Percentiles rank a stretch among this genome's conserved stretches.
These are phyloP conservation scores for Drosophila kanapiae DNA, from an alignment of 1,140 invertebrate genomes.

Conservation along the genomic window DNA sequence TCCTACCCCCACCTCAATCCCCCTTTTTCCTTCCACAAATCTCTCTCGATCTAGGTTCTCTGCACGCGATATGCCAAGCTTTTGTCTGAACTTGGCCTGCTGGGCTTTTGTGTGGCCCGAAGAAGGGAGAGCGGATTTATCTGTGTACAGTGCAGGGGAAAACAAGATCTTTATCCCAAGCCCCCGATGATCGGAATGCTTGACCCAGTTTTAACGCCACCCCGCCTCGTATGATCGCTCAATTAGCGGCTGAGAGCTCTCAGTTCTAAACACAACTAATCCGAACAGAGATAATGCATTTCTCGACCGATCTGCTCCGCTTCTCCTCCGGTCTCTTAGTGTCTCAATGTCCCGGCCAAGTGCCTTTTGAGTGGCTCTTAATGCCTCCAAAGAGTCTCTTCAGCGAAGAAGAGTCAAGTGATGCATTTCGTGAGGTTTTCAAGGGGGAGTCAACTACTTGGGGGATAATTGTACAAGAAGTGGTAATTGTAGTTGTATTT, in stretches of 20 bases:
- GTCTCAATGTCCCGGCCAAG: conserved; percentile 13
- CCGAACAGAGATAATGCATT: neutral
- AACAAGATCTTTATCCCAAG: conserved; percentile 17
- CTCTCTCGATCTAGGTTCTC: neutral
- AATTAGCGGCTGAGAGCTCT: conserved; percentile 23
- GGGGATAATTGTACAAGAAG: neutral
- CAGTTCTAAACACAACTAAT: neutral
- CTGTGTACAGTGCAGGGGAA: neutral
- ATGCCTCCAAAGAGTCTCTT: conserved; percentile 13
- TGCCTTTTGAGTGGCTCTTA: conserved; percentile 15
- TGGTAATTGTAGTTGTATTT: neutral
- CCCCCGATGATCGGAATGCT: conserved; percentile 6
- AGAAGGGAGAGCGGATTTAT: neutral
- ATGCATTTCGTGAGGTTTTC: neutral
- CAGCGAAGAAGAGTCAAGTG: conserved; percentile 1
- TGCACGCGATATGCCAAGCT: conserved; percentile 12
- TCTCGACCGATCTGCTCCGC: neutral
- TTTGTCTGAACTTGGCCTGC: conserved; percentile 19
- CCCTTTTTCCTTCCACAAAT: neutral
- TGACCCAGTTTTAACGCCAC: conserved; percentile 29
- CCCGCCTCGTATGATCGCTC: conserved; percentile 9
- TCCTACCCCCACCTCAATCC: neutral
- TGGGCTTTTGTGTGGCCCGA: conserved; percentile 11
- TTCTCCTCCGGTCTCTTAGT: neutral
- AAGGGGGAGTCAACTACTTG: neutral